These are phyloP conservation scores for Saguinus imperator DNA, from an alignment of 2,113 vertebrate species.

Conservation along the genomic window DNA sequence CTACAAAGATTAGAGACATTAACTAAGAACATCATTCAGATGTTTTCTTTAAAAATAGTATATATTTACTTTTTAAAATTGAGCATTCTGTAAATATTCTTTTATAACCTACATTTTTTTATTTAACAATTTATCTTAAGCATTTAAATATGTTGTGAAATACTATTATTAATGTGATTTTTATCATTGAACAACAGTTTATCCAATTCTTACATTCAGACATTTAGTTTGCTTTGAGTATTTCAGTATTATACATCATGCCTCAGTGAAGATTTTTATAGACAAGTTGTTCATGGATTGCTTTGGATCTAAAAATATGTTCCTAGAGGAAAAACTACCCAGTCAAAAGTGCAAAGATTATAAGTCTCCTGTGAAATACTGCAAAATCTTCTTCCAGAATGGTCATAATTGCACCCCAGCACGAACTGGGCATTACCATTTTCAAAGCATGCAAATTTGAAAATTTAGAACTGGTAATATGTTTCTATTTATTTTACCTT, in stretches of 20 bases:
- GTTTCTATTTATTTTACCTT: neutral
- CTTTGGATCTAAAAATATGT: neutral
- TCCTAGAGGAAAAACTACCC: slow-evolving; percentile 16
- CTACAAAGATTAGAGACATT: slow-evolving; percentile 11
- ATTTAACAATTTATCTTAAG: neutral
- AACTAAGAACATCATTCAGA: neutral
- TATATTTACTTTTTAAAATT: neutral
- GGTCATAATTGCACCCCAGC: neutral
- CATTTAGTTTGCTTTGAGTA: neutral
- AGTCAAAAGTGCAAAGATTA: neutral
- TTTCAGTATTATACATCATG: neutral
- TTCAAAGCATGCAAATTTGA: neutral
- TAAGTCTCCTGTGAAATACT: neutral
- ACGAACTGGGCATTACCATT: neutral
- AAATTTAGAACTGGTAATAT: neutral
- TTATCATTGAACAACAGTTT: neutral
- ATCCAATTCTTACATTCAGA: neutral
- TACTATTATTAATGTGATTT: neutral
- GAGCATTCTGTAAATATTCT: neutral
- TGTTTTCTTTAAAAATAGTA: neutral
- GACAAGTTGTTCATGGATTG: neutral
- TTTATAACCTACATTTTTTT: neutral
- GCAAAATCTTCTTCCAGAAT: neutral
- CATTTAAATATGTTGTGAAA: neutral
- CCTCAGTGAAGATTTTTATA: neutral